A percentile compares a stretch with the other conserved stretches of the same genome.
phyloP scores from a whole-genome alignment of 2,797 vertebrate genomes.

The Sebastes alutus region DNA sequence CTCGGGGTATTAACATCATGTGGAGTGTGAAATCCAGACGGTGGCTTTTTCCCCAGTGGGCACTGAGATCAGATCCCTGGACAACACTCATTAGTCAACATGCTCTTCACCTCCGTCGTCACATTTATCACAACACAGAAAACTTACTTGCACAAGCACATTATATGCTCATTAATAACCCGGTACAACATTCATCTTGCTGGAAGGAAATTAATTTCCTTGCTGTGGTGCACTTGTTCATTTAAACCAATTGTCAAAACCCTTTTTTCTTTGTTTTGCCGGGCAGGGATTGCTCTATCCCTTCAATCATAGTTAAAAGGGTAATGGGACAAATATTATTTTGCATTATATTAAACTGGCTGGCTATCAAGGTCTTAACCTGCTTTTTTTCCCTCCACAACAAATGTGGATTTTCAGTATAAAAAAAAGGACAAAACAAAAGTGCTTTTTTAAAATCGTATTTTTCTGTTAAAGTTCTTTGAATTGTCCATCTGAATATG shows the following conservation, averaged over 20 bases:
- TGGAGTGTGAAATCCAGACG: conserved; percentile 75
- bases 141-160: conserved; percentile 91
- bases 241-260: conserved; percentile 85
- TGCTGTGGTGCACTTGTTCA: conserved; percentile 91
- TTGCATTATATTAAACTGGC: conserved; percentile 48
- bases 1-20: conserved; percentile 57
- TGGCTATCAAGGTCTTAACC: conserved; percentile 8
- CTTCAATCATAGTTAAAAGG: conserved; percentile 75
- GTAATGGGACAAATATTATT: conserved; percentile 54
- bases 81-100: conserved; percentile 91
- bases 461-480: conserved; percentile 56
- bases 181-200: conserved; percentile 91
- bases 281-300: conserved; percentile 79
- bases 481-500: conserved; percentile 74
- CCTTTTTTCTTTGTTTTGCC: conserved; percentile 86
- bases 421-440: conserved; percentile 37
- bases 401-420: conserved; percentile 25
- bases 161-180: conserved; percentile 93
- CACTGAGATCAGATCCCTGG: conserved; percentile 87
- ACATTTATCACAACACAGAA: conserved; percentile 94
- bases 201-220: conserved; percentile 88
- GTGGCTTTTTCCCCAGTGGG: conserved; percentile 54
- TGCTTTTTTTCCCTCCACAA: conserved; percentile 8
- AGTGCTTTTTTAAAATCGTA: conserved; percentile 26
- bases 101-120: conserved; percentile 86